Conservation (phyloP, 2,113 vertebrate species). For the Myanophis thanlyinensis region DNA sequence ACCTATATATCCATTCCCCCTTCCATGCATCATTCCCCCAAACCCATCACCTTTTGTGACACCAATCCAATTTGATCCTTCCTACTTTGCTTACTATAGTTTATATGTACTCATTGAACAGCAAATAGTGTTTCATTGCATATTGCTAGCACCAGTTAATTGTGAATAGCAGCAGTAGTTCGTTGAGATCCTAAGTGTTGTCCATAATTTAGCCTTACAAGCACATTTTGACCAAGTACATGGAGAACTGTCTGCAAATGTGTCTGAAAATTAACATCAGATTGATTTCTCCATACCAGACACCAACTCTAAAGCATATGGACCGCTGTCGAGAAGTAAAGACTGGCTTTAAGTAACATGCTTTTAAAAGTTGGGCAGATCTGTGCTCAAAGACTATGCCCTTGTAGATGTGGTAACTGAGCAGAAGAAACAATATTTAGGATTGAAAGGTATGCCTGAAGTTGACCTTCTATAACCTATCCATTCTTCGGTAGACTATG, state of each 20-base stretch:
- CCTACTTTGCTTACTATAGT: neutral
- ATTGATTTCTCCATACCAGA: neutral
- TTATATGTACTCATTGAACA: neutral
- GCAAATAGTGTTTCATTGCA: neutral
- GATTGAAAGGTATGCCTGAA: conserved; percentile 72
- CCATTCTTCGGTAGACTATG: conserved; percentile 68
- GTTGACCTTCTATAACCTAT: conserved; percentile 63
- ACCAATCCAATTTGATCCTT: neutral
- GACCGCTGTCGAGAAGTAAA: neutral
- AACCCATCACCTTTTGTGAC: neutral
- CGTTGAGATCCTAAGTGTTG: no score
- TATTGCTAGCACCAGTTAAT: neutral
- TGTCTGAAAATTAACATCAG: neutral
- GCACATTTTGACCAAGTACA: neutral
- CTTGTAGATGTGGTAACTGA: conserved; percentile 70
- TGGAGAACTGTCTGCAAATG: neutral
- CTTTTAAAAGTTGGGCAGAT: conserved; percentile 31
- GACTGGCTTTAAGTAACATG: neutral
- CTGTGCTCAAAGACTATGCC: conserved; percentile 52
- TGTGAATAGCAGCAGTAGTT: neutral
- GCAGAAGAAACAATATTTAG: conserved; percentile 78
- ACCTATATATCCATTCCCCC: neutral
- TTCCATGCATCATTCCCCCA: neutral
- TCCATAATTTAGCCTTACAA: neutral
- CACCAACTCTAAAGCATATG: neutral